phyloP scores from a whole-genome alignment of 2,888 invertebrate genomes.

The Xestia ashworthii region DNA sequence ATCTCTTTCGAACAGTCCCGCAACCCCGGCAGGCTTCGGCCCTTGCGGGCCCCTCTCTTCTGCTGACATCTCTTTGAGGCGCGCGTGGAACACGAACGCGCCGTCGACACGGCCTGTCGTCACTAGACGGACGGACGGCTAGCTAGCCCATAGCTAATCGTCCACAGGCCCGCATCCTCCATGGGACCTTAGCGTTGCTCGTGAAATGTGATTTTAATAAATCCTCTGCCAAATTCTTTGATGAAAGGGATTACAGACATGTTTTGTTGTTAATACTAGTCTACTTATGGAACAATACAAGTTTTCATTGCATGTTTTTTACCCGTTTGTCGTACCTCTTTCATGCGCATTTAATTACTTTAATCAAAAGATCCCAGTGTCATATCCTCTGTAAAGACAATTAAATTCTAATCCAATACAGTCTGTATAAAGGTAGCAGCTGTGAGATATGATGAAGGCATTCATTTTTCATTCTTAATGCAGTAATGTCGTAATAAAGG shows the following conservation, averaged over 20 bases:
- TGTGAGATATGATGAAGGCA: slow-evolving; percentile 23
- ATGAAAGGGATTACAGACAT: neutral
- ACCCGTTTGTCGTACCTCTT: neutral
- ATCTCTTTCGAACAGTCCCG: too few species aligned
- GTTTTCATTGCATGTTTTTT: neutral
- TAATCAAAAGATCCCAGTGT: neutral
- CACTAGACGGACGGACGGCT: too few species aligned
- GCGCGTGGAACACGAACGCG: too few species aligned
- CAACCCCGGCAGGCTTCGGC: too few species aligned
- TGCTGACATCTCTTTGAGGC: too few species aligned
- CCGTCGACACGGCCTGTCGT: too few species aligned
- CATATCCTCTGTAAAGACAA: neutral
- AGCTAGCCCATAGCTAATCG: too few species aligned
- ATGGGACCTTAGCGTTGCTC: too few species aligned
- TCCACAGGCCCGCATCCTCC: too few species aligned
- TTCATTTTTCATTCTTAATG: slow-evolving; percentile 52
- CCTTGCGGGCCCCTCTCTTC: too few species aligned
- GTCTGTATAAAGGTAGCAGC: slow-evolving; percentile 18
- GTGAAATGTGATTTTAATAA: too few species aligned
- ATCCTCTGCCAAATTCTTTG: neutral
- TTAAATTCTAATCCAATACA: slow-evolving; percentile 32
- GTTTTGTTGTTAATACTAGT: neutral
- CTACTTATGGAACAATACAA: neutral
- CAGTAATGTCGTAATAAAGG: slow-evolving; percentile 39
- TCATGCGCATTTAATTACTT: neutral